Conservation (phyloP, 1,140 invertebrate genomes). For the Trinorchestia longiramus region DNA sequence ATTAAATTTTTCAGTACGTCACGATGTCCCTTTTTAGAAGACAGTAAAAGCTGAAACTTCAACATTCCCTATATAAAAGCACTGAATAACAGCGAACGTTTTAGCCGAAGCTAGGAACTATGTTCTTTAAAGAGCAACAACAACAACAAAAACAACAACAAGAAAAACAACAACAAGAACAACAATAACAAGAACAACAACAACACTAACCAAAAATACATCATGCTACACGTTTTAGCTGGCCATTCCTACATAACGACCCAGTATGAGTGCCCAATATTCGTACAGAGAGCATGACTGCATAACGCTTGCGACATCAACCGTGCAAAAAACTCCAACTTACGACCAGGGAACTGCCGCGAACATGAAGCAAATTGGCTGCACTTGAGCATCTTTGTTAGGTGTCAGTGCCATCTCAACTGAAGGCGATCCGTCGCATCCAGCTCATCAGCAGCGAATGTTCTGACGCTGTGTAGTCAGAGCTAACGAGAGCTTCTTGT, state of each 20-base stretch:
- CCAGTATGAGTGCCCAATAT: background rate
- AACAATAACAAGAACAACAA: too few species aligned
- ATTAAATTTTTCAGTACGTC: background rate
- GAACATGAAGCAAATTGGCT: slow-evolving; percentile 29
- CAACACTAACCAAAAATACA: background rate
- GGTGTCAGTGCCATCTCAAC: background rate
- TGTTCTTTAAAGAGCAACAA: background rate
- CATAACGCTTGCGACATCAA: background rate
- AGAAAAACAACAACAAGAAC: too few species aligned
- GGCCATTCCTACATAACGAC: background rate
- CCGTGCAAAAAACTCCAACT: background rate
- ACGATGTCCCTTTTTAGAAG: background rate
- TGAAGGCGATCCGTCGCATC: background rate
- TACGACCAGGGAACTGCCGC: background rate
- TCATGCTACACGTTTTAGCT: background rate
- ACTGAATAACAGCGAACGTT: background rate
- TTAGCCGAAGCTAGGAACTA: background rate
- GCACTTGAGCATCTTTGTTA: slow-evolving; percentile 23
- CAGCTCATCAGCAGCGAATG: slow-evolving; percentile 43
- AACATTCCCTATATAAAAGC: background rate
- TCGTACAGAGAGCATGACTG: background rate
- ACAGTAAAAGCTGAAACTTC: background rate
- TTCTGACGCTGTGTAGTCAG: slow-evolving; percentile 13
- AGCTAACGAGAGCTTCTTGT: slow-evolving; percentile 41
- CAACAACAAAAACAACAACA: too few species aligned